Base-by-base conservation (phyloP, 2,113 vertebrate genomes). In the Zosterops japonicus region DNA sequence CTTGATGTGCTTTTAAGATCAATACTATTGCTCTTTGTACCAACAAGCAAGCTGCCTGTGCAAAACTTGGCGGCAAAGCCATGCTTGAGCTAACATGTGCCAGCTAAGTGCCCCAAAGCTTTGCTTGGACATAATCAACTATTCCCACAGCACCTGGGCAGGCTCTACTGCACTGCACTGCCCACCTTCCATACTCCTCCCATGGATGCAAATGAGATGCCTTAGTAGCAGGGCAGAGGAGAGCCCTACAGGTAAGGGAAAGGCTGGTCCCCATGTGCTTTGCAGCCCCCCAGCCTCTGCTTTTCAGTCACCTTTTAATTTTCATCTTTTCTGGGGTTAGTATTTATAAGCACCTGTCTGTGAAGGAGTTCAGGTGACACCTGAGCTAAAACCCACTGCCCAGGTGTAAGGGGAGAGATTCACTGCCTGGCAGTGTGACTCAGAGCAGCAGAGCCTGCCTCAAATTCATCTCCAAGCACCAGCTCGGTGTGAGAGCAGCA, bases 151-250 rank as follows among this genome's bases (percentile, higher is more conserved):
- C 55, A 77, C 2, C 35, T 36, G 27, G 50, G 16, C 50, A 78
- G 50, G 53, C 75, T 82, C 44, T 4, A 1, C 65, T 74, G 17
- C 9, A 0, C 65, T 85, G 33, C 25, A 20, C 15, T 57, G n/a
- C 41, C 47, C 50, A 71, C 27, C 29, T 83, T 60, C 61, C 39
- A 36, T 36, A 83, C 13, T 28, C 33, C 61, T 86, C n/a, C 46
- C 21, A 52, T 0, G 0, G n/a, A 57, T 4, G 3, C 0, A 0
- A 65, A 61, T 14, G 3, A 14, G 6, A n/a, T 65, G 41, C 3
- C 2, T 35, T 49, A 75, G 49, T 33, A 46, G 20, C 6, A 8
- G 33, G 41, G 22, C 5, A 8, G n/a, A 83, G 46, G 44, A 71
- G 14, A 89, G 35, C 89, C 53, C 53, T 71, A 28, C 52, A 71